A percentile compares a stretch with the other conserved stretches of the same genome.
These are phyloP conservation scores for Vireo griseus DNA, from an alignment of 2,797 vertebrate genomes.

Conservation along the genomic window DNA sequence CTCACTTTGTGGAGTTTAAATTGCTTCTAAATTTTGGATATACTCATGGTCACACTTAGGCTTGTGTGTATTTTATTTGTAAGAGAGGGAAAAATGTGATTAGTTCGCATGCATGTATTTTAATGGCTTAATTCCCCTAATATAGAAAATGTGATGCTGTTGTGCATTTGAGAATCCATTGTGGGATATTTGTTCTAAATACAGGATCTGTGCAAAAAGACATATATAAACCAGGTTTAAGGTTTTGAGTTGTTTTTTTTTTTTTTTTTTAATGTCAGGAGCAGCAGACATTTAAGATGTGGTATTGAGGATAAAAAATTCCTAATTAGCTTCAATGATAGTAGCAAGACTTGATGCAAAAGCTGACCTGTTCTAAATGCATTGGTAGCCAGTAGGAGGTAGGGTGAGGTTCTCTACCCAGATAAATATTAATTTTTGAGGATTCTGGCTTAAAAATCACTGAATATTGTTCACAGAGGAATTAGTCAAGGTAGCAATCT, in stretches of 20 bases:
- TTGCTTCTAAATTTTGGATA: neutral
- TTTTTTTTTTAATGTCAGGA: neutral
- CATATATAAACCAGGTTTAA: neutral
- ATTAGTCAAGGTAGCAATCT: neutral
- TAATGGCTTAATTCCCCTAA: neutral
- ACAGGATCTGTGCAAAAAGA: neutral
- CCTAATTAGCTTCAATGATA: neutral
- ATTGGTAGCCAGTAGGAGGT: neutral
- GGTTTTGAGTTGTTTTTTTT: too few relatives aligned
- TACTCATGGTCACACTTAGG: fast-evolving
- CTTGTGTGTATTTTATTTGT: neutral
- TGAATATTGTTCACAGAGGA: neutral
- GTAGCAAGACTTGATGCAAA: neutral
- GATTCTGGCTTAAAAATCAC: neutral
- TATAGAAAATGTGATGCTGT: neutral
- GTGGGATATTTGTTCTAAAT: neutral
- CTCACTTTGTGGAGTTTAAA: neutral
- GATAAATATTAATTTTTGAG: neutral
- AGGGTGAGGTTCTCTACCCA: neutral
- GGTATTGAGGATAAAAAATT: neutral
- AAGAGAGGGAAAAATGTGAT: neutral
- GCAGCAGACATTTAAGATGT: neutral
- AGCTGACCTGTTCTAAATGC: neutral
- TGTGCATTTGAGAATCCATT: neutral
- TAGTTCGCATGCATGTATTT: neutral